Base-by-base conservation (phyloP, 1,140 invertebrate genomes). In the Gonatopus flavifemur region DNA sequence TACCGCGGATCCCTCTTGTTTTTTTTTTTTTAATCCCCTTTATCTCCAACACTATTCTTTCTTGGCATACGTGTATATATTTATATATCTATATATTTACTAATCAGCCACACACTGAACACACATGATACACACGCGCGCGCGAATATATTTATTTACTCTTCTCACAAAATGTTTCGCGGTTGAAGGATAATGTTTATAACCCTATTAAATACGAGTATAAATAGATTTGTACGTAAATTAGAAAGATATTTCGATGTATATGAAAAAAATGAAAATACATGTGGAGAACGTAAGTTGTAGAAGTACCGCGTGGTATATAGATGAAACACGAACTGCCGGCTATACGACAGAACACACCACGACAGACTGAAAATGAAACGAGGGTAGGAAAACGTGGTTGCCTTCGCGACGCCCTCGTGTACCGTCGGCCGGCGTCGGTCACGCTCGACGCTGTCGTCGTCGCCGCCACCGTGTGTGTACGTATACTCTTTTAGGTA, bases 301-400 rank as follows among this genome's bases (percentile, higher is more conserved):
- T n/a, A n/a, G n/a, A n/a, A n/a, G n/a, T n/a, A n/a, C n/a, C 57
- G 51, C 44, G 49, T 52, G 57, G 16, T 51, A 24, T 16, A 42
- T 22, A 38, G 40, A n/a, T n/a, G n/a, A n/a, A n/a, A n/a, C 33
- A 49, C 47, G 54, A 47, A n/a, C n/a, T n/a, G 41, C 60, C 59
- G 52, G 44, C 45, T n/a, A n/a, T n/a, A n/a, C 50, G 55, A 54
- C 42, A 44, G 56, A 49, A 61, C 55, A 66, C 54, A 62, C 59
- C 62, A 64, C 74, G 72, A 73, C 69, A 70, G 59, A 74, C 73
- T 74, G 80, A 74, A 66, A 49, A 61, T 42, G 65, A 69, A 49
- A 61, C 42, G 65, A 69, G 72, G 73, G 72, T 73, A 67, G 63
- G n/a, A 69, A 74, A 76, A 70, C 74, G 72, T 75, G 73, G 64